phyloP scores from a whole-genome alignment of 2,888 invertebrate genomes.

The Callimorpha dominula region DNA sequence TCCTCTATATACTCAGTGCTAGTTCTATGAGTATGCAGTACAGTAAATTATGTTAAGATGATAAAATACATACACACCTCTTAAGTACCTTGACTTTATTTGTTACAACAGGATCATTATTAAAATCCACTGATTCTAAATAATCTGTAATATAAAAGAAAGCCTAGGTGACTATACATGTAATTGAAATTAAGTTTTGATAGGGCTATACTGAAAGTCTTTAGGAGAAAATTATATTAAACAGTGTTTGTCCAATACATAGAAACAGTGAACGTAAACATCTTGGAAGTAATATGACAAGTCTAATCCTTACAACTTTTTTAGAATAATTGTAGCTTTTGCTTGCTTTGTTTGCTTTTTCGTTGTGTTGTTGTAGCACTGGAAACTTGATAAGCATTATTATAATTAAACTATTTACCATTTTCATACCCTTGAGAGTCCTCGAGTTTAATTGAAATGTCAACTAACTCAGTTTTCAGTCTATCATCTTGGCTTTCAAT shows the following conservation, averaged over 20 bases:
- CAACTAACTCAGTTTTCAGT: slow-evolving; percentile 39
- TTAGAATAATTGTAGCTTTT: no score
- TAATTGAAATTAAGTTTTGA: background rate
- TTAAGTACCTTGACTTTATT: slow-evolving; percentile 31
- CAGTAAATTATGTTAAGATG: no score
- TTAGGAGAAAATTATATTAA: background rate
- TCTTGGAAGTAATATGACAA: no score
- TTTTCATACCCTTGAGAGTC: slow-evolving; percentile 20
- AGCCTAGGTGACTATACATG: background rate
- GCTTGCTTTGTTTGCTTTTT: no score
- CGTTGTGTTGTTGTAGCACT: no score
- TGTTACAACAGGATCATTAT: slow-evolving; percentile 27
- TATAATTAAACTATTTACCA: slow-evolving; percentile 28
- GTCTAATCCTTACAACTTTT: no score
- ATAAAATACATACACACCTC: slow-evolving; percentile 22
- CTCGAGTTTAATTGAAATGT: slow-evolving; percentile 36
- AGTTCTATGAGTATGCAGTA: no score
- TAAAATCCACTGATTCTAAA: slow-evolving; percentile 26
- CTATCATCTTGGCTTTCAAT: slow-evolving; percentile 22
- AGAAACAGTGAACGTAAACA: no score
- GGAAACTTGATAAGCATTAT: background rate
- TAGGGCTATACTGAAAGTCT: background rate
- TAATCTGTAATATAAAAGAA: slow-evolving; percentile 32
- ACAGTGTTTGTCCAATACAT: no score
- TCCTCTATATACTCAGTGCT: no score